Conservation (phyloP, 23 tunicate genomes). For the Botrylloides violaceus region DNA sequence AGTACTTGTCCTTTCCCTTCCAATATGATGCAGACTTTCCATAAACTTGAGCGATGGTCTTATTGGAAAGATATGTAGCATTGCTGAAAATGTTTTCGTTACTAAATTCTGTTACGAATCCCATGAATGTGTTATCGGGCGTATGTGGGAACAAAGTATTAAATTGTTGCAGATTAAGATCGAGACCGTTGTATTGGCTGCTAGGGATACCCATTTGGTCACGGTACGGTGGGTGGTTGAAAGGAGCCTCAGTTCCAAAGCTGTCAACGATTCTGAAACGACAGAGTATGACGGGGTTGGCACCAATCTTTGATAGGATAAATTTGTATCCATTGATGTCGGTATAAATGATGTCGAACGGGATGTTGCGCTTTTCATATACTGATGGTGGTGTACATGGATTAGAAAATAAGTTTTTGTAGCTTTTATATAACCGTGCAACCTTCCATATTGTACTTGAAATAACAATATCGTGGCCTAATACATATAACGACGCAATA, state of each 20-base stretch:
- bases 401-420: not conserved
- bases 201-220: not conserved
- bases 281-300: slow-evolving; percentile 49
- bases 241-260: slow-evolving; percentile 89
- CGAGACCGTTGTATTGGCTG: slow-evolving; percentile 7
- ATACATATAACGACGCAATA: slow-evolving; percentile 44
- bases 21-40: slow-evolving; percentile 74
- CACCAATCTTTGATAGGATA: slow-evolving; percentile 26
- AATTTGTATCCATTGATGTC: slow-evolving; percentile 61
- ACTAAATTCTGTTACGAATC: slow-evolving; percentile 60
- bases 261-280: slow-evolving; percentile 66
- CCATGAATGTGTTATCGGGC: slow-evolving; percentile 89
- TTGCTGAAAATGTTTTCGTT: not conserved
- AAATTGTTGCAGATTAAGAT: slow-evolving; percentile 3
- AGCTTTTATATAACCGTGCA: not conserved
- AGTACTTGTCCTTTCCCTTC: slow-evolving; percentile 39
- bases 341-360: slow-evolving; percentile 70
- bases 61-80: not conserved
- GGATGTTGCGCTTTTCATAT: not conserved
- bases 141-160: slow-evolving; percentile 53
- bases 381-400: slow-evolving; percentile 2
- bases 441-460: not conserved
- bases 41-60: slow-evolving; percentile 63
- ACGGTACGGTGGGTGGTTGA: slow-evolving; percentile 38
- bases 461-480: slow-evolving; percentile 71